Evolutionary conservation across 2,888 invertebrate species (phyloP).

Genomic region (Patella ulyssiponensis): DNA sequence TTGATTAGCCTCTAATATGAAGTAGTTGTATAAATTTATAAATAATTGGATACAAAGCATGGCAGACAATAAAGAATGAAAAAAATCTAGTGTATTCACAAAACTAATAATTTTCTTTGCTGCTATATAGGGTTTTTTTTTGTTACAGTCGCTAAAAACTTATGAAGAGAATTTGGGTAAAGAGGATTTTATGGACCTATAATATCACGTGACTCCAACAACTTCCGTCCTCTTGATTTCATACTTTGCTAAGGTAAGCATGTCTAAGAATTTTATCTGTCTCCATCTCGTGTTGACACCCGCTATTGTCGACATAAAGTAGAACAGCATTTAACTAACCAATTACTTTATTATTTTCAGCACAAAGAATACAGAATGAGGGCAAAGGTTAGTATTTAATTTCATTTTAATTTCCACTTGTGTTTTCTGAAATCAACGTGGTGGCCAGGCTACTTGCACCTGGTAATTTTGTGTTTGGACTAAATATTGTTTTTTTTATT

Average conservation of each 20-base stretch:
- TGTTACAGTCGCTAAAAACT: no score
- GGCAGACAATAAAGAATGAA: no score
- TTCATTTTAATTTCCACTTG: neutral
- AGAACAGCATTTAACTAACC: neutral
- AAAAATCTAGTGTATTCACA: no score
- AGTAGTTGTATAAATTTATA: neutral
- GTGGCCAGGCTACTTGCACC: no score
- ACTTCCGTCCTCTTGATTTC: constrained; percentile 39
- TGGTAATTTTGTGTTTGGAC: no score
- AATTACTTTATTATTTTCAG: constrained; percentile 42
- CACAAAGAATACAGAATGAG: constrained; percentile 51
- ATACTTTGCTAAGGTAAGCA: constrained; percentile 28
- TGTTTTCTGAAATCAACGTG: no score
- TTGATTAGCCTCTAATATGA: constrained; percentile 14
- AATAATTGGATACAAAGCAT: no score
- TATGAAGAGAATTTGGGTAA: no score
- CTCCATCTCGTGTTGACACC: neutral
- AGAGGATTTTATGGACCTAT: no score
- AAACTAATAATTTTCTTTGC: no score
- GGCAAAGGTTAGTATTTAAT: constrained; percentile 55
- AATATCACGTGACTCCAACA: neutral
- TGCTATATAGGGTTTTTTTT: no score
- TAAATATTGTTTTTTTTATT: no score
- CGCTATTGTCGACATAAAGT: constrained; percentile 3
- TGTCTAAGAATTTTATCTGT: neutral